phyloP scores from a whole-genome alignment of 2,888 invertebrate species.

The Brenthis hecate region DNA sequence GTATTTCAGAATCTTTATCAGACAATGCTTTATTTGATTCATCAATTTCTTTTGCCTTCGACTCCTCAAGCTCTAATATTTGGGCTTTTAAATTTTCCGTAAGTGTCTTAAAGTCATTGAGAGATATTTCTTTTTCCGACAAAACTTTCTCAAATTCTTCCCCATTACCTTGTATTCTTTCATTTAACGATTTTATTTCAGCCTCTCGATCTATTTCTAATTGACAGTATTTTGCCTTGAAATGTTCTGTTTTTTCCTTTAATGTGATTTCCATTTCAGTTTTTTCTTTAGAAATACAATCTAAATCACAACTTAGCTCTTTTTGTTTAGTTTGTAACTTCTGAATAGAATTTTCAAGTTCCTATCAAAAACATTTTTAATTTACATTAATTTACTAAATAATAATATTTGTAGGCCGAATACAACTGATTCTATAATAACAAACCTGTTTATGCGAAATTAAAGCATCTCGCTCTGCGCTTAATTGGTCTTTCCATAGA shows the following conservation, averaged over 20 bases:
- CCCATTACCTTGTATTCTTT: constrained; percentile 51
- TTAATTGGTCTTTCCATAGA: constrained; percentile 47
- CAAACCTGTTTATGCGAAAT: constrained; percentile 61
- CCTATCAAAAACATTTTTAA: constrained; percentile 52
- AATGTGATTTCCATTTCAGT: constrained; percentile 47
- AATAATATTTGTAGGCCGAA: constrained; percentile 30
- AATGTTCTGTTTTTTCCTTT: constrained; percentile 50
- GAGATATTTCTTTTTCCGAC: constrained; percentile 49
- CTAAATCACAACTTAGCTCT: constrained; percentile 44
- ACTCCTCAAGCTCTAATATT: constrained; percentile 51
- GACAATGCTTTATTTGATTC: constrained; percentile 48
- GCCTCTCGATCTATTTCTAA: constrained; percentile 50
- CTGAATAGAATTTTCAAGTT: constrained; percentile 53
- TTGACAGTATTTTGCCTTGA: constrained; percentile 50
- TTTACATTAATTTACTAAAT: constrained; percentile 33
- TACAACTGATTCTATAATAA: constrained; percentile 37
- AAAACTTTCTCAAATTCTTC: constrained; percentile 45
- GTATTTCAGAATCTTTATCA: constrained; percentile 59
- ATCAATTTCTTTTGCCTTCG: constrained; percentile 58
- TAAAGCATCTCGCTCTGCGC: constrained; percentile 41
- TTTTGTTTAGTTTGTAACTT: constrained; percentile 48
- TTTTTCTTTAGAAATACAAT: constrained; percentile 47
- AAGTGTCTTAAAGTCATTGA: constrained; percentile 48
- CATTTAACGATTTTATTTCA: constrained; percentile 53
- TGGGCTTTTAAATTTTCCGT: constrained; percentile 51